Evolutionary conservation across 2,888 invertebrate genomes (phyloP).

Genomic region (Cybosia mesomella): DNA sequence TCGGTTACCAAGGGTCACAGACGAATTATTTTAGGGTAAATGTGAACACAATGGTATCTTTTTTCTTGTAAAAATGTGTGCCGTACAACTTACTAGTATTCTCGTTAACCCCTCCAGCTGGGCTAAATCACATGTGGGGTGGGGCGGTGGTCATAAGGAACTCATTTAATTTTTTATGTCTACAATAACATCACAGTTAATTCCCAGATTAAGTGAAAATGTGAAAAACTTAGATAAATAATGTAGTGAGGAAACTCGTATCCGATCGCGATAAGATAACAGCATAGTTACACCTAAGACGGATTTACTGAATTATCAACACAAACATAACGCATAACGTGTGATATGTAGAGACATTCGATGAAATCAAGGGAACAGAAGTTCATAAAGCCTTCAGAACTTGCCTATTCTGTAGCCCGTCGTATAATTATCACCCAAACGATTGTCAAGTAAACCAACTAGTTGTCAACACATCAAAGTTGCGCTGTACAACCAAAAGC

Average conservation of each 20-base stretch:
- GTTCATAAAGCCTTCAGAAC: neutral
- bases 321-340: neutral
- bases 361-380: neutral
- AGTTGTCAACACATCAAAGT: slow-evolving; percentile 13
- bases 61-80: neutral
- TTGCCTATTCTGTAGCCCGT: neutral
- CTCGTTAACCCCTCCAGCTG: neutral
- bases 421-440: neutral
- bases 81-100: neutral
- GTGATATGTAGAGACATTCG: neutral
- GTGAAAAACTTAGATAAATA: neutral
- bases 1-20: slow-evolving; percentile 7
- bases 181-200: neutral
- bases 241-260: neutral
- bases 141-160: no score
- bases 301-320: slow-evolving; percentile 1
- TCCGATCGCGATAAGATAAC: neutral
- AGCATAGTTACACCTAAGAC: slow-evolving; percentile 2
- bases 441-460: slow-evolving; percentile 1
- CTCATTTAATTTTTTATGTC: no score
- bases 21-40: neutral
- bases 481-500: neutral
- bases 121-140: no score
- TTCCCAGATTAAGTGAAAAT: neutral
- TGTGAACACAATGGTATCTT: neutral